Base-by-base conservation (phyloP, 2,888 invertebrate species). In the Sthenelais limicola region DNA sequence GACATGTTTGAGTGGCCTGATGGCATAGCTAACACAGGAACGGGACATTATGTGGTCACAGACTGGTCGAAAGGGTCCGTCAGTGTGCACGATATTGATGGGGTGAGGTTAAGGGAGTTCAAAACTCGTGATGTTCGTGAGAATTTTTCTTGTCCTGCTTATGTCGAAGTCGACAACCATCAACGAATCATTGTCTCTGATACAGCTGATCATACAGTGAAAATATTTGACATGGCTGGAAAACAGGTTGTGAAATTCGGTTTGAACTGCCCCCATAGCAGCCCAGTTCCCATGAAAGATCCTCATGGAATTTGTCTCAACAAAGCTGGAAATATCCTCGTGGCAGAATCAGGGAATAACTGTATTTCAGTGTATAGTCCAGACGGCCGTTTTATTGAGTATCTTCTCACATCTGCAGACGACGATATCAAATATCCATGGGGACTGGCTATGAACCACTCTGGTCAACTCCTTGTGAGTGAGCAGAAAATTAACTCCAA, bases 1-100 rank as follows among this genome's bases (percentile, higher is more conserved):
- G 66, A 72, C 24, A 38, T 68, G 73, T 76, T 76, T 38, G 66
- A 74, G 12, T 76, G 76, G 76, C 76, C 76, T 15, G 75, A 76
- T 26, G 76, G 76, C 3, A 74, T 76, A 18, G 47, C 71, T 9
- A 38, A 32, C n/a, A 71, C 68, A 18, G 33, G 38, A 12, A 7
- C 54, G 7, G 73, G 73, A 12, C 49, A 72, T 32, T 71, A 68
- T 35, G 54, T 72, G 21, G 71, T 76, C 30, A 51, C 73, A 12
- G 76, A 76, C 56, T 74, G 74, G 74, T 38, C 74, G 9, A 28
- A 49, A 21, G 74, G 74, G 15, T 32, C 28, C 15, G 68, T 74
- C 38, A 58, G 58, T 32, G 30, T 74, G 4, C 66, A 71, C 28
- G 74, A 74, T 35, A 69, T 47, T 7, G 58, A 70, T 21, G 76